Evolutionary conservation across 2,113 vertebrate genomes (phyloP), one percentile per base, ranked within the genome.

Genomic region (Ancistrus triradiatus): DNA sequence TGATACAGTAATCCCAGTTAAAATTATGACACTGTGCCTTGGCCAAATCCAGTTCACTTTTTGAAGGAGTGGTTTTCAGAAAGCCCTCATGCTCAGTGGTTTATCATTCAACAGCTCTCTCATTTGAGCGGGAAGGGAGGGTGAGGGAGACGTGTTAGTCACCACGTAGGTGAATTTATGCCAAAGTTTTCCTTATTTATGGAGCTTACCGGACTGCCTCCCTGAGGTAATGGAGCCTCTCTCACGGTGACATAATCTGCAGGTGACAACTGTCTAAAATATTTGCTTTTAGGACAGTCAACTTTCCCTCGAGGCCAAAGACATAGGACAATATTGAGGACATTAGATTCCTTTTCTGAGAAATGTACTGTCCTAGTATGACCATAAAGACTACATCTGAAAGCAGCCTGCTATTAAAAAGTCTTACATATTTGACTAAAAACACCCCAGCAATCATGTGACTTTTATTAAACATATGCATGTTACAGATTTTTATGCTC

Each of bases 81-180:
- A 17, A 11, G 2, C 53, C 44, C 44, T 31, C 35, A 50, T 50
- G 64, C 25, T 43, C 8, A 18, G 37, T 25, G 38, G n/a, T 59
- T 66, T 6, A 50, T 50, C 46, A 11, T 59, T 66, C 44, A 31
- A 59, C 31, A 49, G 31, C 44, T 56, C 21, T 38, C 31, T 8
- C 10, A 15, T n/a, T 4, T 17, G 42, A 42, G 10, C 14, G 15
- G 22, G 10, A 59, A 31, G 25, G 24, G 24, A 35, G 18, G 31
- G 11, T 18, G 33, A n/a, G 14, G 10, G 11, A 24, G 15, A 49
- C 22, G 11, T 66, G 53, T 58, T 53, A 66, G 17, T 66, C 64
- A 58, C 13, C 56, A 57, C 37, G 44, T 28, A 58, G 22, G 53
- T 18, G 27, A 19, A 31, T 59, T 66, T 38, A 21, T 11, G 43